phyloP scores from a whole-genome alignment of 2,797 vertebrate genomes.

The Tapirus indicus region DNA sequence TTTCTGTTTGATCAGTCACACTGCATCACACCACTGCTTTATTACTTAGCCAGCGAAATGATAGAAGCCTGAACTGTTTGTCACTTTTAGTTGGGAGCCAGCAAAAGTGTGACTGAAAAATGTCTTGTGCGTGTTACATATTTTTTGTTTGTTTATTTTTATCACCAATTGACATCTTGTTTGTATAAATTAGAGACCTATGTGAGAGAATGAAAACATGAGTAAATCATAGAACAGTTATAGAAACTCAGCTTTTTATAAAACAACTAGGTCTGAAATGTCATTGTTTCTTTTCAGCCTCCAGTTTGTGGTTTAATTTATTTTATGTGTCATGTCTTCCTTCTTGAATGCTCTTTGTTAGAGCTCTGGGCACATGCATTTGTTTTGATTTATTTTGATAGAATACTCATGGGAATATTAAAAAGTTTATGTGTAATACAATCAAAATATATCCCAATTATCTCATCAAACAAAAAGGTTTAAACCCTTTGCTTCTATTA shows the following conservation, averaged over 20 bases:
- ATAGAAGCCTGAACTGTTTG: not conserved
- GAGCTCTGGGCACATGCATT: not conserved
- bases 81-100: not conserved
- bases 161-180: not conserved
- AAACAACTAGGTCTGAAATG: not conserved
- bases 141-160: slow-evolving; percentile 1
- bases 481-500: slow-evolving; percentile 23
- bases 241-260: not conserved
- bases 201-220: not conserved
- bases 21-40: not conserved
- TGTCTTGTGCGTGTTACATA: not conserved
- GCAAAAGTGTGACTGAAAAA: not conserved
- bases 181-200: not conserved
- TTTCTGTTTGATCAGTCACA: not conserved
- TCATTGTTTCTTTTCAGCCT: not conserved
- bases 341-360: not conserved
- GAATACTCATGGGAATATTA: slow-evolving; percentile 1
- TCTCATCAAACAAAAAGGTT: slow-evolving; percentile 25
- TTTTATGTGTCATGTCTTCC: not conserved
- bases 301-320: not conserved
- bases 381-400: slow-evolving; percentile 48
- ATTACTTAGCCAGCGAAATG: not conserved
- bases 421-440: slow-evolving; percentile 6
- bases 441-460: slow-evolving; percentile 46
- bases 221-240: not conserved